These are phyloP conservation scores for Synergus laeviventris DNA, from an alignment of 2,888 invertebrate species.

Conservation along the genomic window DNA sequence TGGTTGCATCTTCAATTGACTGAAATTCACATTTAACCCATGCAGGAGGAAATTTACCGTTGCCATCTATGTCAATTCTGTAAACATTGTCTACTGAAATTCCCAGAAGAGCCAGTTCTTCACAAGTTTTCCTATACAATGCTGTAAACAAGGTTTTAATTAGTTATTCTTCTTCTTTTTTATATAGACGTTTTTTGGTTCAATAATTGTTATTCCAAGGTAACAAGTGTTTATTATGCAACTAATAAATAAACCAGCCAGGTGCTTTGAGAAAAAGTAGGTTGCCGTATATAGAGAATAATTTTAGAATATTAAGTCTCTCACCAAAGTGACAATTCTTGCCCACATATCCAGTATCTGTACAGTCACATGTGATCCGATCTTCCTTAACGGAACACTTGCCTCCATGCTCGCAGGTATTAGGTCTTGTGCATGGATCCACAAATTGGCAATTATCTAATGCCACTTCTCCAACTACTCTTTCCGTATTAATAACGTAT, in stretches of 20 bases:
- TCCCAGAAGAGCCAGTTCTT: conserved; percentile 92
- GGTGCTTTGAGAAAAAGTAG: neutral
- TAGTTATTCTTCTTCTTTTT: neutral
- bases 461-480: conserved; percentile 92
- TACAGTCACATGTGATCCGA: conserved; percentile 92
- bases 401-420: conserved; percentile 95
- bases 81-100: conserved; percentile 94
- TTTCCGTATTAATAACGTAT: conserved; percentile 87
- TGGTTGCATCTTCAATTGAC: conserved; percentile 88
- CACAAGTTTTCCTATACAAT: conserved; percentile 92
- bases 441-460: conserved; percentile 93
- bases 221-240: neutral
- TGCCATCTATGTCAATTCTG: conserved; percentile 95
- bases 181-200: neutral
- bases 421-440: conserved; percentile 91
- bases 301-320: conserved; percentile 49
- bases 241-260: neutral
- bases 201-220: neutral
- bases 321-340: conserved; percentile 93
- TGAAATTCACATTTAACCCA: conserved; percentile 95
- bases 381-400: conserved; percentile 93
- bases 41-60: conserved; percentile 93
- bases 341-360: conserved; percentile 93
- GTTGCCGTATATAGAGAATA: no score
- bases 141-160: conserved; percentile 77